Evolutionary conservation across 2,888 invertebrate species (phyloP).

Genomic region (Galeruca laticollis): DNA sequence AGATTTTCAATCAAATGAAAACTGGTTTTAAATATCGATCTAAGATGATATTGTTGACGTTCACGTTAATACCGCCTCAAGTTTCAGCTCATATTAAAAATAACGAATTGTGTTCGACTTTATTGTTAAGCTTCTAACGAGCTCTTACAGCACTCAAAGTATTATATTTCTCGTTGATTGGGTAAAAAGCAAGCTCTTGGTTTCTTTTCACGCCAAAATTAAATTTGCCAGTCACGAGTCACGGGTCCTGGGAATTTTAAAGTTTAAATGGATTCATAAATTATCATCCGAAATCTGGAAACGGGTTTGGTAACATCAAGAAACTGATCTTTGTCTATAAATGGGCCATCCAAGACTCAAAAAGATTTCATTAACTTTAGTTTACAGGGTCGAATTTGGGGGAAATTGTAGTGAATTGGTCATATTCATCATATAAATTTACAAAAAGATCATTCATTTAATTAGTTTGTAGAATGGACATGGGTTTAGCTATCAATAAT

Average conservation of each 20-base stretch:
- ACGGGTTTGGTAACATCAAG: constrained; percentile 22
- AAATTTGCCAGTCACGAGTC: constrained; percentile 24
- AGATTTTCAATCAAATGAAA: not conserved
- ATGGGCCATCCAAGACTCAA: constrained; percentile 10
- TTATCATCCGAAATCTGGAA: constrained; percentile 23
- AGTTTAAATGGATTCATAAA: constrained; percentile 25
- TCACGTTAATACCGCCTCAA: not conserved
- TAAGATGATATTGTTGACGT: not conserved
- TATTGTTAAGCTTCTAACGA: constrained; percentile 16
- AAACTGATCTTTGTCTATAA: constrained; percentile 28
- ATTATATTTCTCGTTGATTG: constrained; percentile 22
- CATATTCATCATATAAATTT: no score
- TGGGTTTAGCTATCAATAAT: no score
- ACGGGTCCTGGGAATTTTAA: constrained; percentile 24
- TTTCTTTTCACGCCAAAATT: constrained; percentile 16
- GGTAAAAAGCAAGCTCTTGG: constrained; percentile 19
- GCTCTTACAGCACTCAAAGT: constrained; percentile 18
- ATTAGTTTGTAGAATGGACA: no score
- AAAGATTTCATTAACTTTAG: constrained; percentile 13
- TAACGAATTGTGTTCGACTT: constrained; percentile 11
- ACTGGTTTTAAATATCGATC: not conserved
- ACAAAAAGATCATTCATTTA: no score
- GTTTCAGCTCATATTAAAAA: constrained; percentile 6
- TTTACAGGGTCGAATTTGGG: not conserved
- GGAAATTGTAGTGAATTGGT: no score